Conservation (phyloP, 2,888 invertebrate genomes). For the Ommatoiulus sabulosus region DNA sequence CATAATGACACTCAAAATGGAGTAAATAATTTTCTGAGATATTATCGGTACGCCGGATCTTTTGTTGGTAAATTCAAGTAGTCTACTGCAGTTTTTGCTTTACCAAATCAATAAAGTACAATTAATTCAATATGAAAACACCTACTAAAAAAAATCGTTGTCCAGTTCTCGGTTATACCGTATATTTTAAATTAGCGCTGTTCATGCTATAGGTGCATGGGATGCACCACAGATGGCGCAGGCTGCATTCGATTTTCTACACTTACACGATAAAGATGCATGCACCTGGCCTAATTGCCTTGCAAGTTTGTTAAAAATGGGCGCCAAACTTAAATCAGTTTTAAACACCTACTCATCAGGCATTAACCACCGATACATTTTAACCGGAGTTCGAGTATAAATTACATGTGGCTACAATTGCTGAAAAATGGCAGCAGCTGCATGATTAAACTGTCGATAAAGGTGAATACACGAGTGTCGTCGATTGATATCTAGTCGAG, state of each 20-base stretch:
- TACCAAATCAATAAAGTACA: too few relatives aligned
- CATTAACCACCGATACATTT: not conserved
- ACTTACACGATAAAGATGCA: not conserved
- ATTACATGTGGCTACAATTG: not conserved
- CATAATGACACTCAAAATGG: too few relatives aligned
- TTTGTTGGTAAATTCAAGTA: too few relatives aligned
- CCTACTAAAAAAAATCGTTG: too few relatives aligned
- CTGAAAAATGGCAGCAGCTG: not conserved
- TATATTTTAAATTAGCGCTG: too few relatives aligned
- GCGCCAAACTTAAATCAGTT: too few relatives aligned
- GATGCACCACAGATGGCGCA: not conserved
- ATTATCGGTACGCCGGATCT: too few relatives aligned
- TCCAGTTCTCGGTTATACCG: too few relatives aligned
- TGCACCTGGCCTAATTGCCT: not conserved
- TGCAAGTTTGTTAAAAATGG: not conserved
- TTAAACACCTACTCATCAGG: too few relatives aligned
- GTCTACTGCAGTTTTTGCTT: too few relatives aligned
- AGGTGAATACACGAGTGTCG: not conserved
- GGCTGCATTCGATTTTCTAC: not conserved
- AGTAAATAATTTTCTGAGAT: too few relatives aligned
- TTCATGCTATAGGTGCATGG: not conserved
- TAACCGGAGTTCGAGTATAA: not conserved
- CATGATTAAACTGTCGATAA: not conserved
- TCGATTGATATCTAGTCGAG: conserved; percentile 24
- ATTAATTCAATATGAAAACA: too few relatives aligned